A percentile compares a stretch with the other conserved stretches of the same genome.
Conservation (phyloP, 1,140 invertebrate genomes). For the Cephus cinctus region DNA sequence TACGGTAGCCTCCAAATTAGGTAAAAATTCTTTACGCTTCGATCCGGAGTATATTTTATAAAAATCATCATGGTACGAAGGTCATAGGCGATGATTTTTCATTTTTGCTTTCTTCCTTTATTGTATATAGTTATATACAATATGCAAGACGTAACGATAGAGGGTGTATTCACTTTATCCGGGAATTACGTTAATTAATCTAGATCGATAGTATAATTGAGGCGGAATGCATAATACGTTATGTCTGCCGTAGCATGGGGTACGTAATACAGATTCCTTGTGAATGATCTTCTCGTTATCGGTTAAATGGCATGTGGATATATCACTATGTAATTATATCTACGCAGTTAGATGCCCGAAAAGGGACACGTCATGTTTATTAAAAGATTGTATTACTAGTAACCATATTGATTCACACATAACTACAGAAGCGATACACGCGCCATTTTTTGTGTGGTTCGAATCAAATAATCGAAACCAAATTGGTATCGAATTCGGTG, state of each 20-base stretch:
- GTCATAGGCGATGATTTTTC: slow-evolving; percentile 41
- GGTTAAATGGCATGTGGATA: background rate
- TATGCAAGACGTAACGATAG: slow-evolving; percentile 41
- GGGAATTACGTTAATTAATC: slow-evolving; percentile 31
- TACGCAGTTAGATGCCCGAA: slow-evolving; percentile 12
- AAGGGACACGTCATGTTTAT: slow-evolving; percentile 8
- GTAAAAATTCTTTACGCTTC: slow-evolving; percentile 49
- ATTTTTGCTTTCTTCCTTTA: too few species aligned
- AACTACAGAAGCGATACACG: too few species aligned
- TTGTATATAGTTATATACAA: slow-evolving; percentile 54
- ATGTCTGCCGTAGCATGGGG: slow-evolving; percentile 23
- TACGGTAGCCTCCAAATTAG: slow-evolving; percentile 45
- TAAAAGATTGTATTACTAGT: slow-evolving; percentile 9
- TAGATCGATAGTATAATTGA: slow-evolving; percentile 39
- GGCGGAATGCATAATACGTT: slow-evolving; percentile 38
- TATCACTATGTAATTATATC: slow-evolving; percentile 6
- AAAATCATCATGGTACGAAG: slow-evolving; percentile 48
- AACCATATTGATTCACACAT: background rate
- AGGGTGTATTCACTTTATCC: slow-evolving; percentile 40
- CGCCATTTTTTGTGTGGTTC: too few species aligned
- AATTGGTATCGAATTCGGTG: too few species aligned
- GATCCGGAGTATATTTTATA: slow-evolving; percentile 46
- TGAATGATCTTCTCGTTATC: slow-evolving; percentile 10
- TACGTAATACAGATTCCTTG: slow-evolving; percentile 17
- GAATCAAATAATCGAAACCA: too few species aligned